Base-by-base conservation (phyloP, 1,140 invertebrate genomes). In the Rhizoglyphus robini region DNA sequence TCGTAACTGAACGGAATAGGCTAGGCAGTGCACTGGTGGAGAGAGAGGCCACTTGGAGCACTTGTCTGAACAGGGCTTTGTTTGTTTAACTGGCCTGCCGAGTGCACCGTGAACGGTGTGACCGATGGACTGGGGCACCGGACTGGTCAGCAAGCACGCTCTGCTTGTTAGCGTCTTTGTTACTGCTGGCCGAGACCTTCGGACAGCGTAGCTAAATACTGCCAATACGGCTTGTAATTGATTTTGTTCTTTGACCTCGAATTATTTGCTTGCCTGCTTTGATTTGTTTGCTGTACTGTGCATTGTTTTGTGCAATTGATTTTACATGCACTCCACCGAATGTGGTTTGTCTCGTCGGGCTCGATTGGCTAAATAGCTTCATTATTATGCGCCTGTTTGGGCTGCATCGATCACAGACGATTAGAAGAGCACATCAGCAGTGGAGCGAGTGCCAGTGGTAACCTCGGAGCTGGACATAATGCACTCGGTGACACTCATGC, bases 201-300 rank as follows among this genome's bases (percentile, higher is more conserved):
- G 36, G 36, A 41, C 36, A 41, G 36, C 18, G 36, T 18, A 41
- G 36, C 23, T 32, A 54, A 27, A 54, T 32, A 54, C 51, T 54
- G 51, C 20, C 20, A n/a, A n/a, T n/a, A n/a, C n/a, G n/a, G n/a
- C 23, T 27, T 25, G 51, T 54, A 54, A 54, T 54, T 54, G 51
- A 54, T 54, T 54, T 54, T 54, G 51, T 54, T 54, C 51, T 54
- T 54, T 54, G 51, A 54, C 51, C 51, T 54, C 51, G 51, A 54
- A 54, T 54, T 54, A 54, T 54, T 54, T 54, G 51, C 51, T 54
- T 54, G 51, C 51, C 51, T 54, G 51, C 51, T 54, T 54, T 54
- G 51, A 54, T 54, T 54, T 54, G 51, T 54, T 54, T 54, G 51
- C 51, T 46, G 15, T 15, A 15, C 41, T 23, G 23, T 15, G 41